phyloP scores from a whole-genome alignment of 2,113 vertebrate genomes.

The Hippolais icterina region DNA sequence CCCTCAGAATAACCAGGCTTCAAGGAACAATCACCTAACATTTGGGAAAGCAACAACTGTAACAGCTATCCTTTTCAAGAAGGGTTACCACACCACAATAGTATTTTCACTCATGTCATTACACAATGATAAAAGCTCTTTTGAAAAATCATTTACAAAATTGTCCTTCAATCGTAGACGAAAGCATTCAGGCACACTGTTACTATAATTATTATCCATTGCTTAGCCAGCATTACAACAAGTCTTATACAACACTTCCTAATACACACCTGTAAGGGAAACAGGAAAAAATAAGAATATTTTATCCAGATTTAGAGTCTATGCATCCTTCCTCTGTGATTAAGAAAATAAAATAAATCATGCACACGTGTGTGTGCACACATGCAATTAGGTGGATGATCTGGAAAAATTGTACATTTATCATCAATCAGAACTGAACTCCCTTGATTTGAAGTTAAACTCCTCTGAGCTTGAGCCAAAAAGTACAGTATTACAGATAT shows the following conservation, averaged over 20 bases:
- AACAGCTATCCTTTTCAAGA: not conserved
- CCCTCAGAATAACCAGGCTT: not conserved
- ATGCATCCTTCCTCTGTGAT: conserved; percentile 19
- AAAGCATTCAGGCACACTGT: not conserved
- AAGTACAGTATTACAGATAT: not conserved
- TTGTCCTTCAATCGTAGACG: not conserved
- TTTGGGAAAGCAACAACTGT: not conserved
- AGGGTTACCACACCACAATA: not conserved
- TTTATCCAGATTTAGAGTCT: not conserved
- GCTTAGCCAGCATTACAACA: not conserved
- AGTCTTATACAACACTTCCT: not conserved
- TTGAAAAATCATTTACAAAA: not conserved
- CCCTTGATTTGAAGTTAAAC: not conserved
- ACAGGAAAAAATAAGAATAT: conserved; percentile 53
- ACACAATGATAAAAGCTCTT: not conserved
- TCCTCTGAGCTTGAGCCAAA: not conserved
- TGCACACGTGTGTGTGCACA: accelerated
- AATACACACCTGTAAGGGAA: conserved; percentile 18
- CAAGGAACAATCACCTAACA: not conserved
- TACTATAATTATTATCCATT: not conserved
- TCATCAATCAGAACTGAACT: not conserved
- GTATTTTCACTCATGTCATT: not conserved
- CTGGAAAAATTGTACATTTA: not conserved
- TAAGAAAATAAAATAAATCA: conserved; percentile 12
- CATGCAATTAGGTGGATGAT: not conserved